Evolutionary conservation across 1,140 invertebrate species (phyloP).

Genomic region (Trinorchestia longiramus): DNA sequence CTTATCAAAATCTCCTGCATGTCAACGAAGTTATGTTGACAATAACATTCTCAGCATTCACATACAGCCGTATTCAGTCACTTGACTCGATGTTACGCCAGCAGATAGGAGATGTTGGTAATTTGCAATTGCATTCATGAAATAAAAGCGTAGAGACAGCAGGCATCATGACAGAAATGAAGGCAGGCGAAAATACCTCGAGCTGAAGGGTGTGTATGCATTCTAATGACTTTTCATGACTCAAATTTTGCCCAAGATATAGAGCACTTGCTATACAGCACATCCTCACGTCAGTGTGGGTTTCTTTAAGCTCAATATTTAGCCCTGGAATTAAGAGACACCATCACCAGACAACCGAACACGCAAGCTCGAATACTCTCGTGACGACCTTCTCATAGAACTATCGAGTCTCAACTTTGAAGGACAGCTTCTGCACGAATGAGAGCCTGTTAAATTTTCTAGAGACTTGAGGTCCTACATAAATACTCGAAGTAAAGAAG

Average conservation of each 20-base stretch:
- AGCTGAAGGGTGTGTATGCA: background rate
- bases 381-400: background rate
- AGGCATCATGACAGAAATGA: background rate
- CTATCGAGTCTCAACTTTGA: background rate
- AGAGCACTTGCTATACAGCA: background rate
- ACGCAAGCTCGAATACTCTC: background rate
- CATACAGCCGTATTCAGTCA: background rate
- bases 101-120: background rate
- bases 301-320: background rate
- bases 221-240: background rate
- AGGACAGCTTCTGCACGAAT: background rate
- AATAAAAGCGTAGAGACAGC: background rate
- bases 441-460: background rate
- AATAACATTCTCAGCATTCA: background rate
- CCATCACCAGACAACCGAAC: background rate
- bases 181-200: background rate
- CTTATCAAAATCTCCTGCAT: background rate
- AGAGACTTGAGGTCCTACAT: background rate
- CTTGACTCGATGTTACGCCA: background rate
- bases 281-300: background rate
- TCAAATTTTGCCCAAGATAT: background rate
- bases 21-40: background rate
- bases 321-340: background rate
- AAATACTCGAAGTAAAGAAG: background rate
- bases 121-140: background rate